Evolutionary conservation across 2,113 vertebrate genomes (phyloP), one percentile per base, ranked within the genome.

Genomic region (Ondatra zibethicus): DNA sequence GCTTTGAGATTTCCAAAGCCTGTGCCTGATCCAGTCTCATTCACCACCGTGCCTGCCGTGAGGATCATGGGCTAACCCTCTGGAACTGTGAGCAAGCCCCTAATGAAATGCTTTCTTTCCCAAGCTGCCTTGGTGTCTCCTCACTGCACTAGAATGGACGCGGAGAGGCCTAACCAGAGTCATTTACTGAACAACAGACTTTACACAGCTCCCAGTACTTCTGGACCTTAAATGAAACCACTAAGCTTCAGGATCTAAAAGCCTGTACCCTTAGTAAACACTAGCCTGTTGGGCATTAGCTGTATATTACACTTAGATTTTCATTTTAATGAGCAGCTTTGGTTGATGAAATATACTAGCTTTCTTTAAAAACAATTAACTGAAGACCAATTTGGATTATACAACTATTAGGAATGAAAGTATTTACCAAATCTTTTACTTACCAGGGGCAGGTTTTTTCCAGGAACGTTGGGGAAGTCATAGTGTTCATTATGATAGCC

Each of bases 401-500:
- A 21, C 9, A 39, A 23, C 11, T n/a, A 61, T 61, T 39, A 61
- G 36, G 61, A 82, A 39, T 39, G 36, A 31, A 78, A 95, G 29
- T 77, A 29, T n/a, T 42, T 82, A 78, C 13, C 27, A 52, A 68
- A 50, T 27, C 27, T 16, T 97, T 99, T 98, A 98, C 99, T 99
- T 94, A 99, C 99, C 99, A 99, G 99, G 93, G 98, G 97, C 99
- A 99, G 99, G 96, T 98, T 98, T 97, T 99, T 98, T 89, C 99
- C 99, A 2, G 99, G 99, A 97, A 99, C 98, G 97, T 99, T 99
- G 89, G 99, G 99, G 97, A 99, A 99, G 98, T 99, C 99, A 0
- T 99, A 99, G 97, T 99, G 99, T 94, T 99, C 99, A 0, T 99
- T 99, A 97, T 99, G 99, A 97, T 99, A 99, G 39, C 99, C 99